These are phyloP conservation scores for Leptonema lineaticorne DNA, from an alignment of 1,140 invertebrate genomes.

Conservation along the genomic window DNA sequence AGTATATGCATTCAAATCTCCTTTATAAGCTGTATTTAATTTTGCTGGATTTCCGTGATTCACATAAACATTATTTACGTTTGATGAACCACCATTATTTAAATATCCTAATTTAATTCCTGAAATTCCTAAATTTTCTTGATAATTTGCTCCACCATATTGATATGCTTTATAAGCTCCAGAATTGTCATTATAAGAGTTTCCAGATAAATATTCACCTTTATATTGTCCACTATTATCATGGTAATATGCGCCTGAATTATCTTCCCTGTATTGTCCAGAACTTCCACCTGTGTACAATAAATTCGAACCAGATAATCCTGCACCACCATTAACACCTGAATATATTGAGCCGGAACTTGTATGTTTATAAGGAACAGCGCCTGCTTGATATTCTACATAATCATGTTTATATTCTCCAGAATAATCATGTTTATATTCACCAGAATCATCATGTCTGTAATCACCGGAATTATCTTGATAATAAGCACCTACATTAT, in stretches of 20 bases:
- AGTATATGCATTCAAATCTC: slow-evolving; percentile 42
- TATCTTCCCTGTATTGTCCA: slow-evolving; percentile 30
- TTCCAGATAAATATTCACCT: not conserved
- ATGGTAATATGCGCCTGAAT: slow-evolving; percentile 42
- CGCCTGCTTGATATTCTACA: slow-evolving; percentile 24
- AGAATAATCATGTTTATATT: slow-evolving; percentile 39
- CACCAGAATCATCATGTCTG: slow-evolving; percentile 43
- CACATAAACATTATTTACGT: slow-evolving; percentile 28
- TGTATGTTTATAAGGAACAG: slow-evolving; percentile 10
- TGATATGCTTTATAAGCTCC: slow-evolving; percentile 45
- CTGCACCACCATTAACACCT: not conserved
- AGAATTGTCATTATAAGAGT: slow-evolving; percentile 40
- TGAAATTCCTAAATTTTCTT: slow-evolving; percentile 16
- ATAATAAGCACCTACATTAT: slow-evolving; percentile 5
- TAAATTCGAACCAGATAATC: slow-evolving; percentile 1
- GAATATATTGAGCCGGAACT: not conserved
- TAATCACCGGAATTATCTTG: slow-evolving; percentile 47
- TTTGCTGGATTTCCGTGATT: slow-evolving; percentile 24
- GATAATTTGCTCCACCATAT: slow-evolving; percentile 14
- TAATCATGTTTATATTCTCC: slow-evolving; percentile 29
- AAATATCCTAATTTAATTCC: slow-evolving; percentile 43
- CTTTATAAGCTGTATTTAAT: slow-evolving; percentile 13
- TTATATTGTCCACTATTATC: slow-evolving; percentile 32
- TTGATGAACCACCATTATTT: slow-evolving; percentile 42
- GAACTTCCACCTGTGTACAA: slow-evolving; percentile 9